Evolutionary conservation across 2,888 invertebrate species (phyloP), one percentile per base, ranked within the genome.

Genomic region (Drosophila setosimentum): DNA sequence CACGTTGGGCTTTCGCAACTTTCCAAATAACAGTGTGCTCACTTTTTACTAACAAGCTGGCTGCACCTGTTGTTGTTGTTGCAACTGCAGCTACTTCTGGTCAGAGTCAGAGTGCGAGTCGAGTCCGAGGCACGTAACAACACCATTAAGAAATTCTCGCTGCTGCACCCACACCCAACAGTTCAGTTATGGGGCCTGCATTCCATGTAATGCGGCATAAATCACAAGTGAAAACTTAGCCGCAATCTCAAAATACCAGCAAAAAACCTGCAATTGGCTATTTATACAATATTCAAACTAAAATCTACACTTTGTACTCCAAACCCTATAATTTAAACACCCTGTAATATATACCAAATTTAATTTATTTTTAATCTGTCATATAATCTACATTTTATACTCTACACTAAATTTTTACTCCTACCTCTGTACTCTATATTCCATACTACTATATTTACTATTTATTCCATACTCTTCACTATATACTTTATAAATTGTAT

Each of bases 81-180:
- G 27, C 24, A 21, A 16, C 21, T 27, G 27, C 24, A 57, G 55
- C n/a, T 48, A 55, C 40, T 58, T 59, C 61, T 35, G 40, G 48
- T 65, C 76, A 76, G 45, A 16, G 21, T 45, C 21, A 3, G 21
- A 45, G 11, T 21, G 11, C 33, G 13, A 33, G 37, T 8, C 18
- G 40, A 40, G 45, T 24, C 45, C 24, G 7, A 24, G 87, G 82
- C 89, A 86, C 89, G 87, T 86, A 86, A 81, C 57, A 64, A 53
- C 59, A 62, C 71, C 89, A 89, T 89, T 86, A 76, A 79, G 68
- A 89, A 89, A 87, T 86, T 84, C 87, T 89, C 60, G 53, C 48
- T 35, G 42, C 80, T 67, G 71, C 77, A 69, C 73, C 74, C 62
- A 74, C 75, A 67, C 55, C 68, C 58, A 65, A 54, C 61, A 61